A percentile compares a stretch with the other conserved stretches of the same genome.
These are phyloP conservation scores for Hycleus cichorii DNA, from an alignment of 1,140 invertebrate genomes.

Conservation along the genomic window DNA sequence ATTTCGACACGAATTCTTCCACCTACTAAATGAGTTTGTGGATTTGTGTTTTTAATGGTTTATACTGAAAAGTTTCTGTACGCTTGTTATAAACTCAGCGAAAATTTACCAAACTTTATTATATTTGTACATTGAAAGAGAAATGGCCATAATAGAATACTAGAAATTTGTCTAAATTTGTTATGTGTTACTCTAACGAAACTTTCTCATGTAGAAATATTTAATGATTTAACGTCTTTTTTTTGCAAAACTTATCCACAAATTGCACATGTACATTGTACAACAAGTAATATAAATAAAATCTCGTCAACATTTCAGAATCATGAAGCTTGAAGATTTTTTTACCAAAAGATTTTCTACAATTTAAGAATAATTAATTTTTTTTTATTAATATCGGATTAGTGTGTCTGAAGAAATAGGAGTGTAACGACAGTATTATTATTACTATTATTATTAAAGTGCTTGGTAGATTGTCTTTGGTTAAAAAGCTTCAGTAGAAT, in stretches of 20 bases:
- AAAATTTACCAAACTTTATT: constrained; percentile 9
- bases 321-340: no score
- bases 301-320: no score
- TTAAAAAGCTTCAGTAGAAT: background rate
- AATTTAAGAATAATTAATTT: background rate
- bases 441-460: background rate
- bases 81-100: constrained; percentile 11
- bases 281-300: no score
- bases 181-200: constrained; percentile 3
- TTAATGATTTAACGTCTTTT: constrained; percentile 1
- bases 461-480: constrained; percentile 7
- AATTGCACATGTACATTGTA: no score
- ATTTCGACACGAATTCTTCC: no score
- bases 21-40: no score
- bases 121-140: constrained; percentile 4
- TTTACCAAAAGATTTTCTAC: no score
- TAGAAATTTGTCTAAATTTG: constrained; percentile 9
- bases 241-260: no score
- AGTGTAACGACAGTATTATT: no score
- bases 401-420: background rate
- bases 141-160: constrained; percentile 8
- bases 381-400: constrained; percentile 5
- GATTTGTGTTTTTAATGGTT: no score
- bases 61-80: no score
- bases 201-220: constrained; percentile 14